Evolutionary conservation across 2,888 invertebrate genomes (phyloP).

Genomic region (Lithosia quadra): DNA sequence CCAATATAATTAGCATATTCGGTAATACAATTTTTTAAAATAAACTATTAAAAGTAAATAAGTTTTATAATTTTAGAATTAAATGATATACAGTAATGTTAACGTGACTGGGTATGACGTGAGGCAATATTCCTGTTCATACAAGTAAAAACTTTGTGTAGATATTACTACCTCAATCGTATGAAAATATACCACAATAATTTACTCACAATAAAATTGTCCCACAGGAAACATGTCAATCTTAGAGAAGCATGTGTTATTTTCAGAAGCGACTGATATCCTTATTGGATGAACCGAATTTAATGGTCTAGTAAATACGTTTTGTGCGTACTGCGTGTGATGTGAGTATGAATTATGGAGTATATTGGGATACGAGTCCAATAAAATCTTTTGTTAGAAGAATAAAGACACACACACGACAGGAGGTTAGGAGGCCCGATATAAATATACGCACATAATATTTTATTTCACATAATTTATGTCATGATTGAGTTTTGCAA

Average conservation of each 20-base stretch:
- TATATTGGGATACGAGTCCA: background rate
- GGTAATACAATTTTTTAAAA: no score
- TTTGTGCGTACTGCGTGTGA: constrained; percentile 5
- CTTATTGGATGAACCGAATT: constrained; percentile 7
- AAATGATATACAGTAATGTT: no score
- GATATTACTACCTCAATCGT: constrained; percentile 1
- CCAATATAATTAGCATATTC: no score
- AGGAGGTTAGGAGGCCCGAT: no score
- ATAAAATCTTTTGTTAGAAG: constrained; percentile 1
- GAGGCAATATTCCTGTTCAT: no score
- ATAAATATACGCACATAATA: background rate
- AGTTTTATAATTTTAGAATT: no score
- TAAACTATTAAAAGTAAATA: no score
- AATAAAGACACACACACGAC: no score
- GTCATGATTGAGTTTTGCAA: background rate
- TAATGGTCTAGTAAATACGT: constrained; percentile 5
- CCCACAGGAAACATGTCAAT: constrained; percentile 2
- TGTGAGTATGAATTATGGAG: background rate
- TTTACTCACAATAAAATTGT: background rate
- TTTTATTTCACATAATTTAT: no score
- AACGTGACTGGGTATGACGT: no score
- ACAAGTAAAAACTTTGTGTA: background rate
- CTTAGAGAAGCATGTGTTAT: background rate
- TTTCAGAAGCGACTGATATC: background rate
- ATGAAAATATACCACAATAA: constrained; percentile 4